These are phyloP conservation scores for Engystomops pustulosus DNA, from an alignment of 2,113 vertebrate genomes.

Conservation along the genomic window DNA sequence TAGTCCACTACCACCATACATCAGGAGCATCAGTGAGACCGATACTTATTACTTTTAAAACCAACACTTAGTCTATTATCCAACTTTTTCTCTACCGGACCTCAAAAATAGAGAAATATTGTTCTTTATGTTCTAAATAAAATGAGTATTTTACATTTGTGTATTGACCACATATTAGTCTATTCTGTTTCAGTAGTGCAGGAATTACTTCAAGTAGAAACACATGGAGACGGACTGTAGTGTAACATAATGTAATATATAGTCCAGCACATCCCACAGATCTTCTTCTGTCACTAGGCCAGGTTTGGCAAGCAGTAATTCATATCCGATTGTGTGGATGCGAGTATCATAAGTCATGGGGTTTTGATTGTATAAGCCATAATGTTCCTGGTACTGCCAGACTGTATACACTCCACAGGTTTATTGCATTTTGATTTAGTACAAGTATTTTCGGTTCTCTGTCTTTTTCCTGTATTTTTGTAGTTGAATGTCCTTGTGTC, in stretches of 20 bases:
- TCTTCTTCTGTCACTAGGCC: conserved; percentile 1
- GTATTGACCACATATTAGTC: too few relatives aligned
- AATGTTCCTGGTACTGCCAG: conserved; percentile 34
- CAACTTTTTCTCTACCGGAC: too few relatives aligned
- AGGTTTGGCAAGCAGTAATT: conserved; percentile 28
- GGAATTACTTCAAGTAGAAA: conserved; percentile 15
- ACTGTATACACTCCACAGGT: neutral
- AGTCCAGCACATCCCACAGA: neutral
- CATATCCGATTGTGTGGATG: neutral
- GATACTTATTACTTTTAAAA: too few relatives aligned
- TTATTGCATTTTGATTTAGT: neutral
- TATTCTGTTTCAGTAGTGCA: neutral
- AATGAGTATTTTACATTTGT: too few relatives aligned
- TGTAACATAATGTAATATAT: neutral
- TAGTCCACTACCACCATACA: too few relatives aligned
- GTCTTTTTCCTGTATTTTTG: neutral
- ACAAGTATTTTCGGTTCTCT: too few relatives aligned
- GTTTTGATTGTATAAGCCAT: conserved; percentile 7
- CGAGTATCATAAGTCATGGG: conserved; percentile 9
- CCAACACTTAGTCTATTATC: too few relatives aligned
- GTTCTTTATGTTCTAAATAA: too few relatives aligned
- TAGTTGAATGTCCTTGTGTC: neutral
- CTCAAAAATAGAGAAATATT: too few relatives aligned
- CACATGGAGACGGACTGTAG: conserved; percentile 1
- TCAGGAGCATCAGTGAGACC: too few relatives aligned